Evolutionary conservation across 1,140 invertebrate species (phyloP), one percentile per base, ranked within the genome.

Genomic region (Subanguina moxae): DNA sequence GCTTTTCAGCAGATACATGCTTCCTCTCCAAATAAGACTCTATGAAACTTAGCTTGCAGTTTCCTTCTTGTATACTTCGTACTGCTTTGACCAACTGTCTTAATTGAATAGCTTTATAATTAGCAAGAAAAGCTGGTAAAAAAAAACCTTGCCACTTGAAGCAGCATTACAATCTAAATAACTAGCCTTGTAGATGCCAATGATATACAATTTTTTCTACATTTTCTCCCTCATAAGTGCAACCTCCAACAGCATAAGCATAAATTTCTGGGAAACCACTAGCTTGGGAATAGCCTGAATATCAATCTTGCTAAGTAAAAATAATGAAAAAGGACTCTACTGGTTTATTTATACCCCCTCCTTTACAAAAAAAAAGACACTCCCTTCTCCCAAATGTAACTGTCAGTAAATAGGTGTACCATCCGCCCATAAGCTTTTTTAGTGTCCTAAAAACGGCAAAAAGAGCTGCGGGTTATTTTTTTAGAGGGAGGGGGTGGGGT

Each of bases 141-240:
- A 19, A 32, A 61, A n/a, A 5, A 61, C 58, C 28, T 61, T 1
- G 91, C 91, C 0, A 90, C 92, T 85, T 96, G 93, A 13, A 94
- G 84, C 46, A 91, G 84, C 74, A 96, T 84, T 13, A 95, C 92
- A 0, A 91, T 93, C 48, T 52, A 52, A 52, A 21, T 52, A 21
- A 25, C 15, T 21, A 52, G n/a, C n/a, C 15, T 8, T 7, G 3
- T 7, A 52, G 3, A 52, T 21, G n/a, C 17, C 3, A 52, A 21
- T 7, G 17, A 15, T 8, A 52, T 5, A 52, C 23, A 15, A 52
- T 5, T 8, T 52, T 52, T 3, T 15, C 23, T 25, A 52, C 48
- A 82, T 95, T 94, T 85, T 95, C 92, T 5, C 93, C 69, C 58
- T 71, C 93, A 80, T 94, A 95, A 1, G 92, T 96, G 83, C 90